These are phyloP conservation scores for Heliconius ethilla DNA, from an alignment of 2,888 invertebrate species.

Conservation along the genomic window DNA sequence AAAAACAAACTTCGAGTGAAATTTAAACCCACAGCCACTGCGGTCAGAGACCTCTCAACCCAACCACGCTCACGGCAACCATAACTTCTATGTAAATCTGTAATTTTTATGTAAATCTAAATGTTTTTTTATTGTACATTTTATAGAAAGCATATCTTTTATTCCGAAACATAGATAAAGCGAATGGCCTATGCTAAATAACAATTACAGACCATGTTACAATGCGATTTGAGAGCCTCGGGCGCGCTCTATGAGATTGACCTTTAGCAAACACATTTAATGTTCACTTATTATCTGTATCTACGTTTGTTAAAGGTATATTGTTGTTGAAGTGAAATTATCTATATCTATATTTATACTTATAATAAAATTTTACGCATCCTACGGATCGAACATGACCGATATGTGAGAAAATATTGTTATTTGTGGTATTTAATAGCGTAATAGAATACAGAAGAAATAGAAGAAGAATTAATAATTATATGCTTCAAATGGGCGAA, in stretches of 20 bases:
- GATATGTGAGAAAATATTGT: too few species aligned
- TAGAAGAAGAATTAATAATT: too few species aligned
- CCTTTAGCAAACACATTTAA: conserved; percentile 12
- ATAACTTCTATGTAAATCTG: background rate
- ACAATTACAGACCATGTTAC: conserved; percentile 3
- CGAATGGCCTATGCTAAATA: background rate
- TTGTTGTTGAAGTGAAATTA: background rate
- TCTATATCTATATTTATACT: background rate
- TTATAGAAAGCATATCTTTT: background rate
- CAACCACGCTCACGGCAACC: background rate
- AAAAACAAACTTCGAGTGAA: conserved; percentile 12
- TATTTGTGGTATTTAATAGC: too few species aligned
- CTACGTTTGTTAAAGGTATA: background rate
- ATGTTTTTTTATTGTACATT: background rate
- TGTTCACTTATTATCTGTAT: background rate
- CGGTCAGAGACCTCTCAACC: conserved; percentile 8
- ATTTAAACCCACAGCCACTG: conserved; percentile 4
- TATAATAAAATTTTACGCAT: too few species aligned
- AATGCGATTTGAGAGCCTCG: conserved; percentile 7
- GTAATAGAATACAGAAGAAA: too few species aligned
- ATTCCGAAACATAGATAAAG: background rate
- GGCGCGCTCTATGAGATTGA: conserved; percentile 6
- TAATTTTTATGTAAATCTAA: background rate
- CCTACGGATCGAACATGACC: too few species aligned
- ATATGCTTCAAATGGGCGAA: too few species aligned